phyloP scores from a whole-genome alignment of 2,888 invertebrate genomes.

The Gerosis bhagava region DNA sequence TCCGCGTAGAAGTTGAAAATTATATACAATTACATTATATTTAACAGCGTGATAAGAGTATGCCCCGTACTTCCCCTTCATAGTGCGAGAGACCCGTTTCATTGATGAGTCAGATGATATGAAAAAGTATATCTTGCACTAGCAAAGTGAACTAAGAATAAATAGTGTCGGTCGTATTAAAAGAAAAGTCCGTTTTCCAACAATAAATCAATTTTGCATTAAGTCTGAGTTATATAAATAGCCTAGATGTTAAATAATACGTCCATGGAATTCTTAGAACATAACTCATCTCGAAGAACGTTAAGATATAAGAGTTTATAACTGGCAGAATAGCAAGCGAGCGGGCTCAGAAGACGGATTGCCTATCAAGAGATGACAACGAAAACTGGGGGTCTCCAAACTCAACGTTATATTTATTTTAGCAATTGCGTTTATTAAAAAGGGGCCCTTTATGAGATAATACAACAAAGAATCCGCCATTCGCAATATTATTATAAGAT shows the following conservation, averaged over 20 bases:
- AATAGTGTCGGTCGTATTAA: too few species aligned
- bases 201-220: constrained; percentile 7
- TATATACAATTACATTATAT: too few species aligned
- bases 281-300: constrained; percentile 35
- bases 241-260: constrained; percentile 12
- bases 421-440: constrained; percentile 30
- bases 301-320: constrained; percentile 34
- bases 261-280: constrained; percentile 22
- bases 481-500: constrained; percentile 6
- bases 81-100: too few species aligned
- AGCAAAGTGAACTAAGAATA: too few species aligned
- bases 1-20: too few species aligned
- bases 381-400: constrained; percentile 28
- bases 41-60: too few species aligned
- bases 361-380: constrained; percentile 47
- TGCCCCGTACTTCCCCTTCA: too few species aligned
- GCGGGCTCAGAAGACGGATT: constrained; percentile 52
- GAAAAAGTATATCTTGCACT: too few species aligned
- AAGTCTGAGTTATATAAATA: constrained; percentile 9
- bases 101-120: too few species aligned
- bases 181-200: too few species aligned
- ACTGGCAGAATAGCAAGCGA: constrained; percentile 31
- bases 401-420: constrained; percentile 6
- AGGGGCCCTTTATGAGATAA: constrained; percentile 32
- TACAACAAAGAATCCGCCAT: constrained; percentile 4